A percentile compares a stretch with the other conserved stretches of the same genome.
Evolutionary conservation across 2,113 vertebrate species (phyloP).

Genomic region (Sceloporus tristichus): DNA sequence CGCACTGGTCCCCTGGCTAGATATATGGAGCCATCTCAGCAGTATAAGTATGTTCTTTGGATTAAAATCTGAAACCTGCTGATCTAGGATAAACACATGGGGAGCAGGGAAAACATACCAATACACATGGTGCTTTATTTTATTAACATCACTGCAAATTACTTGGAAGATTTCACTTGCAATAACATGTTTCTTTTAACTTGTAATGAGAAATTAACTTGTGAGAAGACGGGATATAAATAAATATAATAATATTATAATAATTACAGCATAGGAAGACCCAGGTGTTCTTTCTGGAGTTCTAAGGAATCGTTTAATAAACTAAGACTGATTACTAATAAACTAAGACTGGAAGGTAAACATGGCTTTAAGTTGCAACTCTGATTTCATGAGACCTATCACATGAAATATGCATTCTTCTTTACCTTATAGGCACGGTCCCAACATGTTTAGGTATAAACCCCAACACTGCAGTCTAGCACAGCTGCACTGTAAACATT

Average conservation of each 20-base stretch:
- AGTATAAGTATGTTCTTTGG: not conserved
- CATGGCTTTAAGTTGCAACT: too few species aligned
- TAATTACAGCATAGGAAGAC: not conserved
- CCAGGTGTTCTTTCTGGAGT: not conserved
- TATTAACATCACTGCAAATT: not conserved
- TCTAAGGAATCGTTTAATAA: too few species aligned
- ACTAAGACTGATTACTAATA: not conserved
- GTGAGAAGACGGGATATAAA: too few species aligned
- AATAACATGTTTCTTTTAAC: not conserved
- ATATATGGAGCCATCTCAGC: not conserved
- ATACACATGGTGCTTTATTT: not conserved
- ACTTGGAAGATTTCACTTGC: not conserved
- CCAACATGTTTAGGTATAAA: not conserved
- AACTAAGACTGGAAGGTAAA: too few species aligned
- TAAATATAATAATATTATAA: too few species aligned
- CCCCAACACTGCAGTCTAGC: not conserved
- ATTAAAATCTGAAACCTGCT: not conserved
- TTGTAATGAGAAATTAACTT: too few species aligned
- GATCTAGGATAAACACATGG: too few species aligned
- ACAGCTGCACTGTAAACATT: not conserved
- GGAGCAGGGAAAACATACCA: too few species aligned
- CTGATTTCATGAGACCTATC: too few species aligned
- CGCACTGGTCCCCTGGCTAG: not conserved
- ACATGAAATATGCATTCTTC: too few species aligned
- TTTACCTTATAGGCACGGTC: too few species aligned